A percentile compares a stretch with the other conserved stretches of the same genome.
These are phyloP conservation scores for Alosa sapidissima DNA, from an alignment of 2,797 vertebrate genomes.

Conservation along the genomic window DNA sequence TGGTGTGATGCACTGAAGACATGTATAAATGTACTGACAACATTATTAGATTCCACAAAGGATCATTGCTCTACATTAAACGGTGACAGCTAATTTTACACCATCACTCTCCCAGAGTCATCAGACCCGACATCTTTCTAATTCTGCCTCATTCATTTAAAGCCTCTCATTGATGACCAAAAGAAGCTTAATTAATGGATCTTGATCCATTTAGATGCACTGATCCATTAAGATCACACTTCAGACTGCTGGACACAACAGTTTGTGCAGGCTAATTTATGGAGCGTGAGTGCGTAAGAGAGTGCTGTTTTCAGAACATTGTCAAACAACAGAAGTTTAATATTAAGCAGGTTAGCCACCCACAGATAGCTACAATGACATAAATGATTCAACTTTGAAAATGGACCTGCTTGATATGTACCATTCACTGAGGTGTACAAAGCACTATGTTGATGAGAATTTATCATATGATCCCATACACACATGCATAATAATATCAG, in stretches of 20 bases:
- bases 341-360: not conserved
- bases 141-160: not conserved
- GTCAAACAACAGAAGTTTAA: not conserved
- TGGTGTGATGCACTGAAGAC: not conserved
- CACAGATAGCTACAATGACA: not conserved
- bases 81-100: not conserved
- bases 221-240: slow-evolving; percentile 7
- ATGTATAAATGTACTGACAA: too few relatives aligned
- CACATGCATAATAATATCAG: not conserved
- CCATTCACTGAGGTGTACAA: not conserved
- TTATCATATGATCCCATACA: not conserved
- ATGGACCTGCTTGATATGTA: not conserved
- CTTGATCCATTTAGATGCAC: not conserved
- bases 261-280: not conserved
- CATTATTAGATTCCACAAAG: not conserved
- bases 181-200: not conserved
- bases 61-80: not conserved
- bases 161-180: not conserved
- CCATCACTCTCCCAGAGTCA: not conserved
- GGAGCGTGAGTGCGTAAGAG: not conserved
- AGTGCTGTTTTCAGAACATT: not conserved
- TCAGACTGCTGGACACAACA: not conserved
- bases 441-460: not conserved
- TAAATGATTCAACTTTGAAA: not conserved
- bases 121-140: not conserved